Base-by-base conservation (phyloP, 2,113 vertebrate genomes). In the Eurypyga helias region DNA sequence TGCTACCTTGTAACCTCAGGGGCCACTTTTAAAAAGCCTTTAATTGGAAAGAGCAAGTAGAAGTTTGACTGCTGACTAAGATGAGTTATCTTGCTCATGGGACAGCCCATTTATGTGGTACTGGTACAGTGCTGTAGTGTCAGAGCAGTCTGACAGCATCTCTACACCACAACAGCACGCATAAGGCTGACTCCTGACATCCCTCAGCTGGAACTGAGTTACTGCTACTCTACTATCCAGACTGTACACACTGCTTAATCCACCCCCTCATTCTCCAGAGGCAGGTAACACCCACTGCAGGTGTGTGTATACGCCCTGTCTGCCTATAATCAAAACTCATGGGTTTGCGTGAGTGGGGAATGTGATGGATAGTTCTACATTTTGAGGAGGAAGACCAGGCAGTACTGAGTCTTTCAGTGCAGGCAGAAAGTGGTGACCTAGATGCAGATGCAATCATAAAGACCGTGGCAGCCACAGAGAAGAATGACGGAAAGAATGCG, bases 161-260 rank as follows among this genome's bases (percentile, higher is more conserved):
- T 52, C 11, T 29, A 29, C 20, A 45, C 12, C 7, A 8, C 5
- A 52, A 19, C 4, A 20, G 21, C 6, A 41, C 83, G 15, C 7
- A 2, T 18, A 66, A 13, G 14, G 29, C 31, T 66, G 24, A 24
- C 6, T 87, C 5, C 25, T 0, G 0, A 5, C 0, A 0, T 71
- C 17, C 36, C 19, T 79, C 66, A 54, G 36, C 15, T 62, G 55
- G 21, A 79, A 16, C 2, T 19, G 10, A 2, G 0, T 66, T 85
- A 70, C 13, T 17, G 5, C 41, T 58, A 14, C n/a, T 90, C 58
- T 71, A 31, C 57, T 28, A 8, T 10, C 20, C 62, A 57, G 61
- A 61, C 18, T 21, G 7, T 23, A 21, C 12, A 20, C 33, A 25
- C 17, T 26, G 20, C 9, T 51, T 10, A 54, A 8, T 8, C 28